Percentiles rank a stretch among this genome's conserved stretches.
Conservation (phyloP, 2,113 vertebrate genomes). For the Maccullochella peelii region DNA sequence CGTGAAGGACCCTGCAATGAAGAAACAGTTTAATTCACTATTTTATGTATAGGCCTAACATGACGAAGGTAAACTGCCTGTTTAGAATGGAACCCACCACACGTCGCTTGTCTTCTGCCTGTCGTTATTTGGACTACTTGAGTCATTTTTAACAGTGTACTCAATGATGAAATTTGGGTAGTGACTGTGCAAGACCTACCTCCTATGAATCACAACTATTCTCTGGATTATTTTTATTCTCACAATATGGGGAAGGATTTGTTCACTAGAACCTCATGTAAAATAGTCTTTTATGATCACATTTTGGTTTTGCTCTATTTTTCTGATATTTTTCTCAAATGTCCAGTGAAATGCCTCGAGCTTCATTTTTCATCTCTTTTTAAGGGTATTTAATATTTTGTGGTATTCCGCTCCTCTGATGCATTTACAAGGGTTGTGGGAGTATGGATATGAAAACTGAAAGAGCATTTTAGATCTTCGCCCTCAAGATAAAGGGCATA, state of each 20-base stretch:
- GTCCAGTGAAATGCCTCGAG: slow-evolving; percentile 60
- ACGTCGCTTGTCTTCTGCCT: slow-evolving; percentile 62
- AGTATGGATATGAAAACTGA: slow-evolving; percentile 77
- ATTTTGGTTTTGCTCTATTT: slow-evolving; percentile 56
- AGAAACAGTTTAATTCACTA: slow-evolving; percentile 85
- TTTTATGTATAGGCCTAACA: slow-evolving; percentile 82
- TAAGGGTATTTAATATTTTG: slow-evolving; percentile 68
- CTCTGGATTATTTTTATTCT: slow-evolving; percentile 72
- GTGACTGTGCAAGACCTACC: slow-evolving; percentile 80
- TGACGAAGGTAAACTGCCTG: slow-evolving; percentile 46
- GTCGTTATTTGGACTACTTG: slow-evolving; percentile 77
- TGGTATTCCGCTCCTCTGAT: slow-evolving; percentile 67
- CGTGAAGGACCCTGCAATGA: slow-evolving; percentile 88
- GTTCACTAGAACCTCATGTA: slow-evolving; percentile 58
- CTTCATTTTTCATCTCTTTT: slow-evolving; percentile 60
- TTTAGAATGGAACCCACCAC: slow-evolving; percentile 40
- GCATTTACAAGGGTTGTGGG: slow-evolving; percentile 77
- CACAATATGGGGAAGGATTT: slow-evolving; percentile 40
- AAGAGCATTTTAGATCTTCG: slow-evolving; percentile 76
- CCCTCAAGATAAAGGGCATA: slow-evolving; percentile 79
- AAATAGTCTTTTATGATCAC: slow-evolving; percentile 45
- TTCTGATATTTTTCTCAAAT: slow-evolving; percentile 37
- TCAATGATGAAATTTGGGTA: slow-evolving; percentile 84
- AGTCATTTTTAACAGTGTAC: slow-evolving; percentile 76
- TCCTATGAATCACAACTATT: slow-evolving; percentile 78